Base-by-base conservation (phyloP, 2,113 vertebrate genomes). In the Salminus brasiliensis region DNA sequence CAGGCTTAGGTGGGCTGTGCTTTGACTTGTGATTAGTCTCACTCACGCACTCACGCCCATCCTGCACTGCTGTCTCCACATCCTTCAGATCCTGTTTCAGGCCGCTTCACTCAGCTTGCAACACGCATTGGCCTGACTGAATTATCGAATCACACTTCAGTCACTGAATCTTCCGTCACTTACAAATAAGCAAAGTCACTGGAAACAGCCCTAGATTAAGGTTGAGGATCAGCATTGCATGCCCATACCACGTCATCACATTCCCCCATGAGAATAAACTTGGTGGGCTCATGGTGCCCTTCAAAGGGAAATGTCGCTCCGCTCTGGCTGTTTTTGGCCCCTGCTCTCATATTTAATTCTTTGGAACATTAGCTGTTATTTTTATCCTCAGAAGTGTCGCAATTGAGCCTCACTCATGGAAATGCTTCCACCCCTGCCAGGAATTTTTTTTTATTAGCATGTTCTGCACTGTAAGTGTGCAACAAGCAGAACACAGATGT, bases 381-480 rank as follows among this genome's bases (percentile, higher is more conserved):
- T 82, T 78, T 74, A 72, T 79, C 57, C 53, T 65, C 70, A 82
- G 78, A 83, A 74, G n/a, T 67, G 55, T 81, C 74, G 72, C 83
- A 72, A 87, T 83, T 83, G 73, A 82, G 79, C 53, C 25, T 34
- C 55, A 71, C 75, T 86, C 72, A 86, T 86, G 77, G 87, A 89
- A 86, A 84, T 76, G 84, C 81, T 81, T 89, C 86, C 78, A 88
- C 55, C 67, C 43, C 62, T 85, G 72, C 81, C 84, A 86, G 83
- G 88, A 90, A 88, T 67, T 70, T 73, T n/a, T 16, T 43, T 62
- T 76, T 86, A 88, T 88, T 85, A 87, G 76, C 83, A 62, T 78
- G 76, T 86, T 63, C 84, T 83, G 83, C 83, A 88, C 76, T 86
- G 84, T 87, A 86, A 85, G 85, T 74, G 89, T 85, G 88, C 89